Evolutionary conservation across 2,113 vertebrate species (phyloP), one percentile per base, ranked within the genome.

Genomic region (Scatophagus argus): DNA sequence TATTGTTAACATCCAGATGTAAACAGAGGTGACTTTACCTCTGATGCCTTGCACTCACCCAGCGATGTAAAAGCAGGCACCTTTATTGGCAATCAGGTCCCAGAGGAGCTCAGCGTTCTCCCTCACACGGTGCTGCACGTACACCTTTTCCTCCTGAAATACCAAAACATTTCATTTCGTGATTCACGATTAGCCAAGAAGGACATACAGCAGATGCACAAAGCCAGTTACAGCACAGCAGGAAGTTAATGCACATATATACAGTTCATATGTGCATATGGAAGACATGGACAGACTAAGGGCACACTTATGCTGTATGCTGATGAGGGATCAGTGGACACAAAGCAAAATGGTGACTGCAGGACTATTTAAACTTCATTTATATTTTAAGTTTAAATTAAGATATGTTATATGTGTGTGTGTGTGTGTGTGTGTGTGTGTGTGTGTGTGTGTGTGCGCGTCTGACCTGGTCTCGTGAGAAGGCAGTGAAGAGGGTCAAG

Each of bases 391-490:
- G n/a, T n/a, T n/a, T n/a, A n/a, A n/a, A n/a, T n/a, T n/a, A n/a
- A n/a, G n/a, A n/a, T n/a, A n/a, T n/a, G n/a, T n/a, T n/a, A n/a
- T n/a, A n/a, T n/a, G n/a, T n/a, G 32, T 8, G 13, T 38, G 1
- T 58, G 0, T n/a, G n/a, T n/a, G n/a, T n/a, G n/a, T 34, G 17
- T n/a, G 11, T 34, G 25, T 32, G 29, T 56, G 17, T 10, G 7
- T 27, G 44, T 27, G 44, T 63, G 13, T 27, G 21, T 11, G 29
- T 29, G 52, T 27, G 31, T 66, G 10, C 2, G 34, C 59, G 36
- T 58, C 89, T 81, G 29, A 99, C 98, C 97, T 99, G 98, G 66
- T 99, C 98, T 61, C 97, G 94, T 49, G 98, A 99, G 86, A 99
- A 99, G 21, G 98, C 98, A 0, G 96, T 96, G 71, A 97, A 93